Evolutionary conservation across 2,888 invertebrate species (phyloP).

Genomic region (Patella ulyssiponensis): DNA sequence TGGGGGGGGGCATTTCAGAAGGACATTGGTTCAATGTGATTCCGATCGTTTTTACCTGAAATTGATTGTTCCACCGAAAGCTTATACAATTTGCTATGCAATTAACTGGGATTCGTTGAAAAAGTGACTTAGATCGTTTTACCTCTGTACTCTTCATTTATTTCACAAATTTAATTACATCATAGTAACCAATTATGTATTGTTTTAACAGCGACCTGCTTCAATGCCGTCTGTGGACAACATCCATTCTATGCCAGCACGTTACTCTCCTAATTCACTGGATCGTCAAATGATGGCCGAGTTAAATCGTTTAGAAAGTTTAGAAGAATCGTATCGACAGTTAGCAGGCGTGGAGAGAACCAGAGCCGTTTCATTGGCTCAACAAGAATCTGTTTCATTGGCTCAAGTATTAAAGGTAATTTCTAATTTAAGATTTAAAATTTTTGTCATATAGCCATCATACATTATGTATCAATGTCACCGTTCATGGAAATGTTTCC

Average conservation of each 20-base stretch:
- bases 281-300: conserved; percentile 78
- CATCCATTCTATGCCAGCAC: conserved; percentile 42
- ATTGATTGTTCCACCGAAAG: too few species aligned
- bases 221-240: background rate
- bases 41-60: too few species aligned
- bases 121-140: too few species aligned
- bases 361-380: conserved; percentile 67
- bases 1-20: too few species aligned
- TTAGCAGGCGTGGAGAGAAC: conserved; percentile 76
- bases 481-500: too few species aligned
- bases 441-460: background rate
- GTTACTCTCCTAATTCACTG: conserved; percentile 78
- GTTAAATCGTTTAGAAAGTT: conserved; percentile 77
- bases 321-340: conserved; percentile 77
- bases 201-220: background rate
- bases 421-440: background rate
- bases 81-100: too few species aligned
- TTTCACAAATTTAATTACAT: background rate
- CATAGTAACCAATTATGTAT: background rate
- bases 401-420: conserved; percentile 70
- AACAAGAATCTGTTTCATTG: conserved; percentile 71
- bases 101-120: too few species aligned
- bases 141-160: too few species aligned
- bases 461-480: too few species aligned
- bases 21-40: too few species aligned